Evolutionary conservation across 1,140 invertebrate genomes (phyloP).

Genomic region (Ooceraea biroi): DNA sequence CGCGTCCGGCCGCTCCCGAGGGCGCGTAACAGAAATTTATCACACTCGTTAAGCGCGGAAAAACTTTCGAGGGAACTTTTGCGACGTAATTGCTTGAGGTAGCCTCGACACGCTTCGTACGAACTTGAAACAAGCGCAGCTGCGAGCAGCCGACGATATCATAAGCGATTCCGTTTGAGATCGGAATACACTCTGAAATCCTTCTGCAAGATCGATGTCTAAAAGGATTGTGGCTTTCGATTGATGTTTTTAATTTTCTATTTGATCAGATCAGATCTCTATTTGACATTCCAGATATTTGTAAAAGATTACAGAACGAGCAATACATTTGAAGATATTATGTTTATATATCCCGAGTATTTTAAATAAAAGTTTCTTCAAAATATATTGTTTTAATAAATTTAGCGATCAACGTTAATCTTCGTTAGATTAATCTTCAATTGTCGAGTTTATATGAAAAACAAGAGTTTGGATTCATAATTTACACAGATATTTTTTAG

Average conservation of each 20-base stretch:
- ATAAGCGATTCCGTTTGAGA: constrained; percentile 54
- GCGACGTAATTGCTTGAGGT: constrained; percentile 81
- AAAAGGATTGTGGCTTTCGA: constrained; percentile 13
- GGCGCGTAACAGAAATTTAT: constrained; percentile 84
- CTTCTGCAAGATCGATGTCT: not conserved
- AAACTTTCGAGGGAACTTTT: constrained; percentile 82
- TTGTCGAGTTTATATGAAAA: not conserved
- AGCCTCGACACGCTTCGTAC: constrained; percentile 64
- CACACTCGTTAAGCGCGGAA: constrained; percentile 83
- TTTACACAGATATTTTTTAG: not conserved
- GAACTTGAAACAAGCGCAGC: constrained; percentile 56
- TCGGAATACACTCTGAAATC: not conserved
- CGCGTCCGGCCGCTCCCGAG: constrained; percentile 56
- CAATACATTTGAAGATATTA: not conserved
- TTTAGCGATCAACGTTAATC: not conserved
- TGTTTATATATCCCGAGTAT: not conserved
- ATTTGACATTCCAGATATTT: not conserved
- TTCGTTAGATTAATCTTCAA: not conserved
- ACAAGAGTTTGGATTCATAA: not conserved
- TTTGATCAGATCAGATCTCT: too few relatives aligned
- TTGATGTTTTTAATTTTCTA: constrained; percentile 14
- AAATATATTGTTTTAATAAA: not conserved
- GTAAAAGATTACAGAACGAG: not conserved
- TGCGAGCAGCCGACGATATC: constrained; percentile 38
- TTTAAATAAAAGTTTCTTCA: not conserved